phyloP scores from a whole-genome alignment of 2,888 invertebrate species.

The Lepidonotus clava region DNA sequence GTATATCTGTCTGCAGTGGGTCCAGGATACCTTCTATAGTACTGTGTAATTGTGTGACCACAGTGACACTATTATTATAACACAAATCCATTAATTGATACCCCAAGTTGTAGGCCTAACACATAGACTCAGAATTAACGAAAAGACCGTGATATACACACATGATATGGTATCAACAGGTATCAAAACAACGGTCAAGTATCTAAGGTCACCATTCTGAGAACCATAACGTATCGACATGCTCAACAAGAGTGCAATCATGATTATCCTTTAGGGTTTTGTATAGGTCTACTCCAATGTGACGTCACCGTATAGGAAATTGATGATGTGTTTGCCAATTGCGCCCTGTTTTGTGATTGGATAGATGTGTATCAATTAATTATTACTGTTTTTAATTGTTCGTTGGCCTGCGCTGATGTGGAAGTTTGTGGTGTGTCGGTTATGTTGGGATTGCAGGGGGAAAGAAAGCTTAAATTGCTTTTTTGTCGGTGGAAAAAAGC shows the following conservation, averaged over 20 bases:
- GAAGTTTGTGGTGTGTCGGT: constrained; percentile 24
- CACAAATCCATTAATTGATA: no score
- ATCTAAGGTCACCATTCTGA: not conserved
- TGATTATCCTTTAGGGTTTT: not conserved
- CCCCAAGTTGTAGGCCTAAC: no score
- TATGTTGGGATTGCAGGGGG: not conserved
- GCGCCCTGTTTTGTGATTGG: constrained; percentile 21
- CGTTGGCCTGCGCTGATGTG: constrained; percentile 21
- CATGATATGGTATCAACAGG: no score
- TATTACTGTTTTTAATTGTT: not conserved
- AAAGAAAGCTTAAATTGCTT: not conserved
- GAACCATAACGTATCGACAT: constrained; percentile 27
- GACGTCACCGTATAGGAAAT: no score
- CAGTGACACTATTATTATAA: no score
- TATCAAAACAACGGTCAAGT: not conserved
- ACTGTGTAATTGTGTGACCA: no score
- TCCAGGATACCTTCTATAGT: no score
- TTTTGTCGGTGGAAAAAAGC: no score
- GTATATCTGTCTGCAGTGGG: no score
- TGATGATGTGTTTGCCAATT: no score
- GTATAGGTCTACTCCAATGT: not conserved
- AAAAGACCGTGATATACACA: no score
- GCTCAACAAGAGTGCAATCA: constrained; percentile 41
- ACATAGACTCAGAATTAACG: no score
- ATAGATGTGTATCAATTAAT: constrained; percentile 24